phyloP scores from a whole-genome alignment of 2,888 invertebrate species.

The Orthosia gracilis region DNA sequence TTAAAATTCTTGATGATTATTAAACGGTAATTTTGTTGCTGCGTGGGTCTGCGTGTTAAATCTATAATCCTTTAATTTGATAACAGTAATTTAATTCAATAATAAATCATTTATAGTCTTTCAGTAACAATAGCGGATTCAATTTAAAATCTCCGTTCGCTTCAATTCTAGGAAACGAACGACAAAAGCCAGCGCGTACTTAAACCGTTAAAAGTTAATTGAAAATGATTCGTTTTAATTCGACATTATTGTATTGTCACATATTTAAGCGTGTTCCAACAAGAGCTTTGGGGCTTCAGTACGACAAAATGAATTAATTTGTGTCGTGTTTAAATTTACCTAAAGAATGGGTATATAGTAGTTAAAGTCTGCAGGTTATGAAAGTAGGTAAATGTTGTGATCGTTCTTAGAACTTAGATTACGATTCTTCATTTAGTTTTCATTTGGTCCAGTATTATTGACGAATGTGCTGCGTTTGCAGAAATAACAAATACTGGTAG shows the following conservation, averaged over 20 bases:
- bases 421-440: background rate
- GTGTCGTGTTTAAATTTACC: slow-evolving; percentile 6
- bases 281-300: slow-evolving; percentile 2
- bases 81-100: slow-evolving; percentile 22
- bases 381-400: background rate
- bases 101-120: slow-evolving; percentile 15
- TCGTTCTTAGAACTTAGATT: background rate
- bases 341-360: background rate
- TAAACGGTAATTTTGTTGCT: background rate
- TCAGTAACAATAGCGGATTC: slow-evolving; percentile 19
- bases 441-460: background rate
- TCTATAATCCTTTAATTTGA: slow-evolving; percentile 10
- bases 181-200: slow-evolving; percentile 23
- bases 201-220: slow-evolving; percentile 30
- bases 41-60: too few relatives aligned
- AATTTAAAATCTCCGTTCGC: slow-evolving; percentile 26
- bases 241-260: slow-evolving; percentile 34
- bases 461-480: background rate
- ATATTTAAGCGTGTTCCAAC: slow-evolving; percentile 20
- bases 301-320: slow-evolving; percentile 18
- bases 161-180: slow-evolving; percentile 29
- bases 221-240: slow-evolving; percentile 46
- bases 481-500: too few relatives aligned
- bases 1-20: background rate
- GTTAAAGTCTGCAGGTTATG: background rate